Evolutionary conservation across 1,140 invertebrate genomes (phyloP), one percentile per base, ranked within the genome.

Genomic region (Dreissena rostriformis): DNA sequence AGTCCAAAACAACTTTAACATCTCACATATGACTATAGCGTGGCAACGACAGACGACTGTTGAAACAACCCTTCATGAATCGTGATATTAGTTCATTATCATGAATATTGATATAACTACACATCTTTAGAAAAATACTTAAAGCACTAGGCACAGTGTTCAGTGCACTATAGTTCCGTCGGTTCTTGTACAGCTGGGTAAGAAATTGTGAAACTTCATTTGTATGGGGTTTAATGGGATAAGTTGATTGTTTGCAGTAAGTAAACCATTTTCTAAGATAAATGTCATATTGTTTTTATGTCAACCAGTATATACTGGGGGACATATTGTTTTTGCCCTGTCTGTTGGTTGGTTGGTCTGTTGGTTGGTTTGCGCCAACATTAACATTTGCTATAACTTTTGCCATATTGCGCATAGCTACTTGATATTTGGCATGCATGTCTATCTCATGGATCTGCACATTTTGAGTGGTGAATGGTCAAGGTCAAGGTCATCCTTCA

Each of bases 231-330:
- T 52, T 39, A 79, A 87, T 22, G 70, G 73, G 66, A 85, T 85
- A 17, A 65, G 19, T 51, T 24, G 82, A 11, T 71, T 55, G 49
- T 82, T 68, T 28, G 74, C 29, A 87, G 70, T 71, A 87, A 24
- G 4, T 14, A n/a, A 80, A 0, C 83, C 83, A 87, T 78, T 29
- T 75, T 63, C 26, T 68, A 66, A 87, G n/a, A 77, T 82, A 71
- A 2, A 65, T 28, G 17, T 57, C 14, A 77, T 85, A 87, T 75
- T 87, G 66, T 67, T 19, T 67, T 24, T 72, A 0, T 51, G 26
- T 72, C n/a, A n/a, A n/a, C n/a, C n/a, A n/a, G n/a, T n/a, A n/a
- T n/a, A n/a, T n/a, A n/a, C n/a, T n/a, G n/a, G n/a, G n/a, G n/a
- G n/a, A n/a, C n/a, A n/a, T n/a, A n/a, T n/a, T n/a, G n/a, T n/a